Percentiles rank a stretch among this genome's conserved stretches.
phyloP scores from a whole-genome alignment of 2,113 vertebrate species.

The Cranoglanis bouderius region DNA sequence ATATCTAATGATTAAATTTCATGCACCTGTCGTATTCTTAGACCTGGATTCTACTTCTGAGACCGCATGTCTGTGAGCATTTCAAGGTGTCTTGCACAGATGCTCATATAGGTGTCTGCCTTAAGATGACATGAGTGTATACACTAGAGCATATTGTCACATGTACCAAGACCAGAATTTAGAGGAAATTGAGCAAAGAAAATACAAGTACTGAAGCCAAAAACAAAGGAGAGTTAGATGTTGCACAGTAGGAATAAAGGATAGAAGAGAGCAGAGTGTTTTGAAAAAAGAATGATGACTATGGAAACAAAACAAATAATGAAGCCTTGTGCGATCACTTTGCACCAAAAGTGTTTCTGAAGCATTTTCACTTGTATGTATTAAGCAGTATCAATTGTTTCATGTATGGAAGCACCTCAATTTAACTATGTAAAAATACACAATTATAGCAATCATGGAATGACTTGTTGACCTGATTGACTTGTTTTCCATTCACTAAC shows the following conservation, averaged over 20 bases:
- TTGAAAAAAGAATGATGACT: background rate
- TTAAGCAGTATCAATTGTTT: background rate
- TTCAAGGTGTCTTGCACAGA: background rate
- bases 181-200: background rate
- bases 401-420: background rate
- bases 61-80: background rate
- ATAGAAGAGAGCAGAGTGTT: background rate
- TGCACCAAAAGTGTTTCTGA: background rate
- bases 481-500: background rate
- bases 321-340: background rate
- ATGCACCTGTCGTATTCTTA: background rate
- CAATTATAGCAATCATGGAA: background rate
- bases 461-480: too few relatives aligned
- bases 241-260: background rate
- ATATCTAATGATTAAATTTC: background rate
- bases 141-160: background rate
- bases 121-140: background rate
- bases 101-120: background rate
- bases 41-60: background rate
- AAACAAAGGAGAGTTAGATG: background rate
- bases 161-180: background rate
- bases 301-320: background rate
- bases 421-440: background rate
- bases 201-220: background rate
- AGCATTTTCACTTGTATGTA: background rate